Base-by-base conservation (phyloP, 2,888 invertebrate species). In the Oligia strigilis region DNA sequence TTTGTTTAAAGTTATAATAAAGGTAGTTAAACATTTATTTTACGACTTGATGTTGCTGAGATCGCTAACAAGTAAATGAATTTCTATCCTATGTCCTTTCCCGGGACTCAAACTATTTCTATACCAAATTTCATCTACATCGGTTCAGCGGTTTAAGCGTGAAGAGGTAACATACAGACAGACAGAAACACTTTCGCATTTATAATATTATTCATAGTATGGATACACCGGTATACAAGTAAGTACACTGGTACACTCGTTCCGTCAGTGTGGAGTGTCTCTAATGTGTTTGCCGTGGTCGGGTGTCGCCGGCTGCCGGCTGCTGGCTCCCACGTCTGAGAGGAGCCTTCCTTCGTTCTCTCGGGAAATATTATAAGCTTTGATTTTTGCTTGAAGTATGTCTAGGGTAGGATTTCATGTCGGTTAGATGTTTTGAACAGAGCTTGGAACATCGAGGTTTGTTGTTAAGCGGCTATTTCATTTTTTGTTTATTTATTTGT, bases 201-300 rank as follows among this genome's bases (percentile, higher is more conserved):
- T 40, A 40, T 40, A 40, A 40, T 6, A 40, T 40, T 40, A 29
- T 29, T 29, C 29, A 29, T 29, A 6, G 40, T 40, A 40, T 4
- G 40, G 40, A 40, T 5, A 77, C 23, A 65, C n/a, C 66, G 17
- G 9, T 65, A 46, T 29, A 58, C n/a, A 36, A 76, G 46, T n/a
- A 36, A 76, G 46, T n/a, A 65, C 14, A 43, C 52, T 52, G 43
- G 80, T 49, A 64, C 29, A 19, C 69, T 77, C 43, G 65, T 71
- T 82, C 58, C 65, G 65, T 70, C 49, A 70, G 49, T 43, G 14
- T 77, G 81, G 66, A 87, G 86, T 69, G 78, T 36, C 78, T 55
- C 65, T 88, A 88, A 89, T 88, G 89, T 89, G 88, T 88, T 89
- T 88, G 77, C 66, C 64, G 77, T 43, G 60, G 75, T 77, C 78